Conservation (phyloP, 1,140 invertebrate genomes). For the Zaprionus africanus region DNA sequence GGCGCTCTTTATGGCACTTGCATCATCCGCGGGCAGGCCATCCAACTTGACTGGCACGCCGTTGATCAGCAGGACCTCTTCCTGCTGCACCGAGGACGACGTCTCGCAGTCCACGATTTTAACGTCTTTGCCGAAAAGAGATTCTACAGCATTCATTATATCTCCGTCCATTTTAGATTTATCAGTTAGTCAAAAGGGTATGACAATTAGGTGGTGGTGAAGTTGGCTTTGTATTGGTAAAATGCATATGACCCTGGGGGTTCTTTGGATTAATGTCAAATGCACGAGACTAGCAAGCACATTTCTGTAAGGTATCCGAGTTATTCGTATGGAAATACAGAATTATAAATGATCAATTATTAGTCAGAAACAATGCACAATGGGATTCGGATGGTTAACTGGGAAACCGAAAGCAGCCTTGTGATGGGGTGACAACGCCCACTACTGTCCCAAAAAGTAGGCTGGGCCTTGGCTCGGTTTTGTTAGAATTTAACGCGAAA, state of each 20-base stretch:
- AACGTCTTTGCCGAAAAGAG: conserved; percentile 90
- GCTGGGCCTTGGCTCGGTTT: conserved; percentile 33
- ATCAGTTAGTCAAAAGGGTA: conserved; percentile 45
- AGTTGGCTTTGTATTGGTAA: conserved; percentile 52
- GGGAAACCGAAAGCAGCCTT: conserved; percentile 32
- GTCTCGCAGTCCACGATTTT: conserved; percentile 92
- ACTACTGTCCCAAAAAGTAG: conserved; percentile 59
- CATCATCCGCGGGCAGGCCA: conserved; percentile 86
- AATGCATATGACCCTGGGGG: conserved; percentile 74
- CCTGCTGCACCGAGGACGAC: conserved; percentile 89
- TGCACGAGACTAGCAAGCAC: conserved; percentile 64
- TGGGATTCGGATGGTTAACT: conserved; percentile 25
- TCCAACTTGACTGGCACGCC: conserved; percentile 89
- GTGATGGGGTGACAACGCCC: conserved; percentile 61
- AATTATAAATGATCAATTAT: conserved; percentile 11
- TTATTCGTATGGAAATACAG: conserved; percentile 24
- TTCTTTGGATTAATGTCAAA: conserved; percentile 76
- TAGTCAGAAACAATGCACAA: conserved; percentile 28
- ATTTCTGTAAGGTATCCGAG: conserved; percentile 59
- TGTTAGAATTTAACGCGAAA: conserved; percentile 51
- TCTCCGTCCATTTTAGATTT: conserved; percentile 88
- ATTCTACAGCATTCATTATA: conserved; percentile 91
- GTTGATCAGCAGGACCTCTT: conserved; percentile 91
- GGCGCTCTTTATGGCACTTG: conserved; percentile 89
- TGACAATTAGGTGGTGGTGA: conserved; percentile 38